Conservation (phyloP, 2,113 vertebrate genomes). For the Gobiocypris rarus region DNA sequence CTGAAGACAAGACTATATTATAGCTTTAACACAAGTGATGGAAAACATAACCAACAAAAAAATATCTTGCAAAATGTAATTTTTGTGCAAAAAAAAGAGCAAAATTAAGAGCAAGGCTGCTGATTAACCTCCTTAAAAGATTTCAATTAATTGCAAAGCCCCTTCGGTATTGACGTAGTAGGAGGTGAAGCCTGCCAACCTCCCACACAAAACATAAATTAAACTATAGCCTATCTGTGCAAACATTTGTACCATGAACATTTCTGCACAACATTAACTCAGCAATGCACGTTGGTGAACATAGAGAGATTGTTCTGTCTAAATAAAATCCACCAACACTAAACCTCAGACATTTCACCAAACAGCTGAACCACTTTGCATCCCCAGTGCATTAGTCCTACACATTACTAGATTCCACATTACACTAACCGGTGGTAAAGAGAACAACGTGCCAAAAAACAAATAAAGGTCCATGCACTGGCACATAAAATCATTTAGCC, state of each 20-base stretch:
- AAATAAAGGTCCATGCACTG: neutral
- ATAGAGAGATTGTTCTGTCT: constrained; percentile 31
- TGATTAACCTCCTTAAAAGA: neutral
- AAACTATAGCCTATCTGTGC: constrained; percentile 35
- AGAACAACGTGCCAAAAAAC: neutral
- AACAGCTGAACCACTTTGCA: constrained; percentile 14
- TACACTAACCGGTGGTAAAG: neutral
- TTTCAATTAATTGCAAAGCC: neutral
- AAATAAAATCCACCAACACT: constrained; percentile 37
- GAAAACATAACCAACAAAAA: neutral
- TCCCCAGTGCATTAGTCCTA: neutral
- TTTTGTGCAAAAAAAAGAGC: neutral
- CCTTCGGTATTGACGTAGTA: neutral
- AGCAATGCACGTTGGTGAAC: neutral
- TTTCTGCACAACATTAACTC: constrained; percentile 42
- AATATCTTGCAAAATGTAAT: neutral
- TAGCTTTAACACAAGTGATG: neutral
- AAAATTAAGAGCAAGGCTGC: neutral
- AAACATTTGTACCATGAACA: constrained; percentile 28
- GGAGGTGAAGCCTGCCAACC: neutral
- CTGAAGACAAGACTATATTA: neutral
- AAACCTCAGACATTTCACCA: constrained; percentile 24
- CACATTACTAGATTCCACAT: neutral
- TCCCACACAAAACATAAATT: constrained; percentile 15
- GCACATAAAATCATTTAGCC: neutral